Evolutionary conservation across 2,888 invertebrate species (phyloP).

Genomic region (Drosophila nigricruria): DNA sequence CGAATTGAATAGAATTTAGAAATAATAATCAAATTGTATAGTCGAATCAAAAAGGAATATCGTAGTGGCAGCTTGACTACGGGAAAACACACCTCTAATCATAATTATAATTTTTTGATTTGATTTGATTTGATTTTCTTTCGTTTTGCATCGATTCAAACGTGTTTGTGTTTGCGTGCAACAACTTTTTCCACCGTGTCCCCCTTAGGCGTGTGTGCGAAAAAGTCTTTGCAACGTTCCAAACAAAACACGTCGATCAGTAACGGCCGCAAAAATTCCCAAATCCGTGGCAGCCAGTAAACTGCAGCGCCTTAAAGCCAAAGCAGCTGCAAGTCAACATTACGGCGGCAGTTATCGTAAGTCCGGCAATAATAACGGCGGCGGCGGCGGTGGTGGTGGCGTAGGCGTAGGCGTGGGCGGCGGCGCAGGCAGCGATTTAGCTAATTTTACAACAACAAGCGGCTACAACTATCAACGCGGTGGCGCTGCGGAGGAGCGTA

Average conservation of each 20-base stretch:
- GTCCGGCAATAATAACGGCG: slow-evolving; percentile 47
- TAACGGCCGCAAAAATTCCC: slow-evolving; percentile 82
- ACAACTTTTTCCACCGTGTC: slow-evolving; percentile 67
- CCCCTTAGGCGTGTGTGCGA: slow-evolving; percentile 40
- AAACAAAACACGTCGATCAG: slow-evolving; percentile 61
- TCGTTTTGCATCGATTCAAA: slow-evolving; percentile 57
- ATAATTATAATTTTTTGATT: neutral
- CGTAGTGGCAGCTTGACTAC: too few species aligned
- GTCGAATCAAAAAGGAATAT: too few species aligned
- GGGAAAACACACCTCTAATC: too few species aligned
- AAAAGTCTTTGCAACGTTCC: slow-evolving; percentile 70
- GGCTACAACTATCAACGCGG: slow-evolving; percentile 79
- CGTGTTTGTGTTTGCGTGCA: slow-evolving; percentile 77
- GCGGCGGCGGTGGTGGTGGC: slow-evolving; percentile 12
- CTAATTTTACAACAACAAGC: slow-evolving; percentile 59
- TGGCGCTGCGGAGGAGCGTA: slow-evolving; percentile 81
- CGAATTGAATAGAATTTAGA: slow-evolving; percentile 19
- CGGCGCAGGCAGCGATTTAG: slow-evolving; percentile 46
- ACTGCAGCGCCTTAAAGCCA: slow-evolving; percentile 84
- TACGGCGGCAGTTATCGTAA: slow-evolving; percentile 73
- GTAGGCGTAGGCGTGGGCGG: slow-evolving; percentile 27
- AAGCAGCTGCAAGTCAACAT: slow-evolving; percentile 82
- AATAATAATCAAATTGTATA: neutral
- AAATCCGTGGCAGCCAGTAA: slow-evolving; percentile 81
- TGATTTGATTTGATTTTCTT: slow-evolving; percentile 34